Conservation (phyloP, 2,797 vertebrate species). For the Vireo griseus region DNA sequence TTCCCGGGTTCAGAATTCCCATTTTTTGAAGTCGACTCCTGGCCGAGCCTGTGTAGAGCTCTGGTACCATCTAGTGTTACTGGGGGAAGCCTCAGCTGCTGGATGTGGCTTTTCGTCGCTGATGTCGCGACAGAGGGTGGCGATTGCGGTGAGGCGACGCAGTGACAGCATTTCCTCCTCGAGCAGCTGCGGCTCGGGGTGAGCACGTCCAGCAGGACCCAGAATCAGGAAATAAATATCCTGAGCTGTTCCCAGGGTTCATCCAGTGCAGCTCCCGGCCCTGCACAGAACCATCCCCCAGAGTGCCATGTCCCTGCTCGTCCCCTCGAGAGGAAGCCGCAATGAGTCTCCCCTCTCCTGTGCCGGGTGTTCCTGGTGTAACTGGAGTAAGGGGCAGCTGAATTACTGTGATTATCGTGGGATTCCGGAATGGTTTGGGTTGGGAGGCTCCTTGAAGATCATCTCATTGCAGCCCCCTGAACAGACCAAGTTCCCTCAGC, state of each 20-base stretch:
- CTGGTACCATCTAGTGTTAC: conserved; percentile 49
- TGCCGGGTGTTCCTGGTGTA: neutral
- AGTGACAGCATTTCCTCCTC: neutral
- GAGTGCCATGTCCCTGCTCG: neutral
- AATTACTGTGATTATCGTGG: neutral
- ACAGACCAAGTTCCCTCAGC: neutral
- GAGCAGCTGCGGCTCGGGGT: neutral
- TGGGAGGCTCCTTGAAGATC: neutral
- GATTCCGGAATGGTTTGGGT: neutral
- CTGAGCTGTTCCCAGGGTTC: neutral
- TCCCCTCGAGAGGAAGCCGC: neutral
- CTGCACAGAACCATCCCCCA: neutral
- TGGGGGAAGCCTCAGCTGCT: neutral
- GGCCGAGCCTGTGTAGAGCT: neutral
- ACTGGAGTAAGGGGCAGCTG: neutral
- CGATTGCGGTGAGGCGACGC: accelerated
- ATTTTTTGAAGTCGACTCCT: neutral
- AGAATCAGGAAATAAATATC: too few species aligned
- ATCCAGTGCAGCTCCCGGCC: neutral
- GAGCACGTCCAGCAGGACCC: neutral
- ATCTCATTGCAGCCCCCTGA: neutral
- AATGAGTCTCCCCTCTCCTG: neutral
- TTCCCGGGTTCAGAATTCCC: neutral
- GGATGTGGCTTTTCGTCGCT: neutral
- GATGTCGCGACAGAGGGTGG: neutral